Percentiles rank a stretch among this genome's conserved stretches.
Evolutionary conservation across 2,113 vertebrate genomes (phyloP).

Genomic region (Podarcis cretensis): DNA sequence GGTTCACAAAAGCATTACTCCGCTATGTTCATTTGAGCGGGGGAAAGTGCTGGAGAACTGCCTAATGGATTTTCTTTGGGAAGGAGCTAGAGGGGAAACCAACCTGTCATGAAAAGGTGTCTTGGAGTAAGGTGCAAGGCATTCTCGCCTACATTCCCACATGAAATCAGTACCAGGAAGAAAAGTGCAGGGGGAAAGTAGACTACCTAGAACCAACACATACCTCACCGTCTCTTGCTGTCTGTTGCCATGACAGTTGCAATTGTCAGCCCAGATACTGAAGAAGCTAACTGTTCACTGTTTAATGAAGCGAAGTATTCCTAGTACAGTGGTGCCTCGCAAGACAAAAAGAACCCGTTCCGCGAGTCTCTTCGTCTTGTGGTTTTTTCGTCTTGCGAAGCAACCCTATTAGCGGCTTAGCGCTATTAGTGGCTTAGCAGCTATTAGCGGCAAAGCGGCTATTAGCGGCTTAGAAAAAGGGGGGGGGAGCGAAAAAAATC

Average conservation of each 20-base stretch:
- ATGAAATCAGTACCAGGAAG: not conserved
- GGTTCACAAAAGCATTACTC: not conserved
- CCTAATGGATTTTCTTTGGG: not conserved
- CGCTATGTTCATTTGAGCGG: too few relatives aligned
- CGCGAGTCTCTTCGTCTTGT: too few relatives aligned
- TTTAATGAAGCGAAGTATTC: slow-evolving; percentile 10
- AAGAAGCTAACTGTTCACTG: not conserved
- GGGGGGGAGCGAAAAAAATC: too few relatives aligned
- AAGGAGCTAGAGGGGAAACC: not conserved
- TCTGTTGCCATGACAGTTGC: slow-evolving; percentile 34
- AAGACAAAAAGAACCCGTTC: too few relatives aligned
- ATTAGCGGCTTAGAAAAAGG: too few relatives aligned
- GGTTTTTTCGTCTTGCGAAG: too few relatives aligned
- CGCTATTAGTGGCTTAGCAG: too few relatives aligned
- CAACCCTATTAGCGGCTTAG: too few relatives aligned
- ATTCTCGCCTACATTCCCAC: not conserved
- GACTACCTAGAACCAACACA: slow-evolving; percentile 28
- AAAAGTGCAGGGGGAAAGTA: slow-evolving; percentile 4
- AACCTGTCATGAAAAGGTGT: not conserved
- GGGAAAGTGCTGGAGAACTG: not conserved
- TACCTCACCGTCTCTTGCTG: slow-evolving; percentile 8
- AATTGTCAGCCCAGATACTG: not conserved
- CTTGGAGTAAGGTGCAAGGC: not conserved
- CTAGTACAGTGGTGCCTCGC: too few relatives aligned
- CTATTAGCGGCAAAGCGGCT: too few relatives aligned